Conservation (phyloP, 2,113 vertebrate genomes). For the Misgurnus anguillicaudatus region DNA sequence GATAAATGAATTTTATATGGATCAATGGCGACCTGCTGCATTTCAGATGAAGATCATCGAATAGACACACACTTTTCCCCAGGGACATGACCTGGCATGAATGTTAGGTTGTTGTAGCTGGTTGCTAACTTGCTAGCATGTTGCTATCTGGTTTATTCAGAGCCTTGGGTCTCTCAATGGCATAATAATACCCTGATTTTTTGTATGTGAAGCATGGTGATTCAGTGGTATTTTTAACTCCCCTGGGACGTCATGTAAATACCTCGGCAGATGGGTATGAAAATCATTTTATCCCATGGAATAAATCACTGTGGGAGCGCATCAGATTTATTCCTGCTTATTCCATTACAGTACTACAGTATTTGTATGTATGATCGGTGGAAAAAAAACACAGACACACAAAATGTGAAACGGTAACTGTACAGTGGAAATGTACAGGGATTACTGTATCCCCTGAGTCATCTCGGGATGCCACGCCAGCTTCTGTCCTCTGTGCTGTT, state of each 20-base stretch:
- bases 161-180: too few relatives aligned
- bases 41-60: not conserved
- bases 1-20: not conserved
- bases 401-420: not conserved
- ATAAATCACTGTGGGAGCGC: not conserved
- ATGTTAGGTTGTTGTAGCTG: too few relatives aligned
- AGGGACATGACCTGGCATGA: too few relatives aligned
- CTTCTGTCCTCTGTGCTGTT: conserved; percentile 15
- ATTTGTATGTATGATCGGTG: not conserved
- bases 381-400: not conserved
- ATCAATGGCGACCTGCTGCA: not conserved
- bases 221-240: not conserved
- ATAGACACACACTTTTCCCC: not conserved
- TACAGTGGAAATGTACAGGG: conserved; percentile 30
- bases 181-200: not conserved
- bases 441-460: conserved; percentile 33
- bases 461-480: conserved; percentile 25
- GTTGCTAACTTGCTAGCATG: too few relatives aligned
- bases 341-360: not conserved
- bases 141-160: too few relatives aligned
- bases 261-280: not conserved
- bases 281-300: not conserved
- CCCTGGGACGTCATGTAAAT: not conserved
- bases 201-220: not conserved
- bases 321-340: not conserved